Base-by-base conservation (phyloP, 2,113 vertebrate genomes). In the Atractosteus spatula region DNA sequence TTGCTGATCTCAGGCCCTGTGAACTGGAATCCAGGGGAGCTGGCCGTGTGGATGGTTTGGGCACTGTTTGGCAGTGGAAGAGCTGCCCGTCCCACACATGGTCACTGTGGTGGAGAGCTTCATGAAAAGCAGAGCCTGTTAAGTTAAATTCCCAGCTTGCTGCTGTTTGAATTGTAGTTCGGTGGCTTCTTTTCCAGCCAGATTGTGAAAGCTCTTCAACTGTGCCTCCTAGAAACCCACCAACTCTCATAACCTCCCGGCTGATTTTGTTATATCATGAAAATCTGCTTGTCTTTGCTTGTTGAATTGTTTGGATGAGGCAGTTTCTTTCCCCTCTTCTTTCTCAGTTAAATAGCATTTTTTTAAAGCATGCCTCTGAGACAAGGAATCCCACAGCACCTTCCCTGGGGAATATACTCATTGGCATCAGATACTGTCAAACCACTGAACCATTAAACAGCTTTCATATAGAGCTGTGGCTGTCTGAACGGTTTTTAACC, bases 391-490 rank as follows among this genome's bases (percentile, higher is more conserved):
- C 71, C 62, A 12, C 77, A 75, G 45, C 55, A 51, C 78, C 87
- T 88, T 85, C 86, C 70, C 66, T 83, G 80, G 89, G 86, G 74
- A 71, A 75, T 69, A 75, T 83, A 81, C 85, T 88, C 84, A 87
- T 83, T 86, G 86, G 86, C 87, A 86, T 89, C 89, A 87, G 88
- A 86, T 85, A 84, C 89, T 88, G 88, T 91, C 90, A 91, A 88
- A 87, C 84, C 87, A 87, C 83, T 90, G 89, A 91, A 91, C 87
- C 91, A 82, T 92, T 91, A 91, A 92, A 91, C 89, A 90, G 85
- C 82, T 78, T 86, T 90, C 84, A 82, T 74, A 70, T 69, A 69
- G 75, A 83, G 77, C 41, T 83, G 81, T 85, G 85, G 84, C 66
- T 72, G 71, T 86, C 47, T 80, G 81, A 85, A 86, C 80, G 81